phyloP scores from a whole-genome alignment of 2,888 invertebrate species.

The Eugnorisma glareosa region DNA sequence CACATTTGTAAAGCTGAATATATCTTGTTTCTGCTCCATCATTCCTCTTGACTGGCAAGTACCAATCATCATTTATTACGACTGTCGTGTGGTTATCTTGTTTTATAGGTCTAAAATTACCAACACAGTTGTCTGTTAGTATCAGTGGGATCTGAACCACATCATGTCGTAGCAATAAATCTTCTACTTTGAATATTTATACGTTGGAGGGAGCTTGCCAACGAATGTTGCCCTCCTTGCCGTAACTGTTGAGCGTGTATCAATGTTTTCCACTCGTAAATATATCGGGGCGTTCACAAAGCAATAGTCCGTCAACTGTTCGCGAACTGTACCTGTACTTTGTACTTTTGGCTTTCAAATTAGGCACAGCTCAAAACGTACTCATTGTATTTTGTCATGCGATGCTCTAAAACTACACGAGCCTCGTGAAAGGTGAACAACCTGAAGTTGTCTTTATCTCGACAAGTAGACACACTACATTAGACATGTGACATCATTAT shows the following conservation, averaged over 20 bases:
- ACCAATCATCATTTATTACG: slow-evolving; percentile 67
- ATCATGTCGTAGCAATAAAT: slow-evolving; percentile 74
- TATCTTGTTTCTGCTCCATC: slow-evolving; percentile 59
- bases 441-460: slow-evolving; percentile 83
- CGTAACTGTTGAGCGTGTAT: slow-evolving; percentile 71
- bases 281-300: slow-evolving; percentile 74
- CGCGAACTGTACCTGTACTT: slow-evolving; percentile 72
- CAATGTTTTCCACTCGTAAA: slow-evolving; percentile 76
- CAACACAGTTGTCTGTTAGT: slow-evolving; percentile 53
- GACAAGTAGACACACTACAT: slow-evolving; percentile 83
- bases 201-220: slow-evolving; percentile 71
- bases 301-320: slow-evolving; percentile 75
- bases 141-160: slow-evolving; percentile 67
- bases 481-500: slow-evolving; percentile 87
- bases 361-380: slow-evolving; percentile 77
- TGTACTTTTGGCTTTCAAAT: slow-evolving; percentile 82
- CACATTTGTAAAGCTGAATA: slow-evolving; percentile 56
- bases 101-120: slow-evolving; percentile 65
- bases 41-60: slow-evolving; percentile 47
- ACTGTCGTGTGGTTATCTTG: slow-evolving; percentile 56
- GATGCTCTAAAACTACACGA: slow-evolving; percentile 78
- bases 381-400: slow-evolving; percentile 83
- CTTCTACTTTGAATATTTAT: slow-evolving; percentile 72
- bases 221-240: slow-evolving; percentile 72
- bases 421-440: slow-evolving; percentile 81